These are phyloP conservation scores for Spodoptera frugiperda DNA, from an alignment of 1,140 invertebrate species.

Conservation along the genomic window DNA sequence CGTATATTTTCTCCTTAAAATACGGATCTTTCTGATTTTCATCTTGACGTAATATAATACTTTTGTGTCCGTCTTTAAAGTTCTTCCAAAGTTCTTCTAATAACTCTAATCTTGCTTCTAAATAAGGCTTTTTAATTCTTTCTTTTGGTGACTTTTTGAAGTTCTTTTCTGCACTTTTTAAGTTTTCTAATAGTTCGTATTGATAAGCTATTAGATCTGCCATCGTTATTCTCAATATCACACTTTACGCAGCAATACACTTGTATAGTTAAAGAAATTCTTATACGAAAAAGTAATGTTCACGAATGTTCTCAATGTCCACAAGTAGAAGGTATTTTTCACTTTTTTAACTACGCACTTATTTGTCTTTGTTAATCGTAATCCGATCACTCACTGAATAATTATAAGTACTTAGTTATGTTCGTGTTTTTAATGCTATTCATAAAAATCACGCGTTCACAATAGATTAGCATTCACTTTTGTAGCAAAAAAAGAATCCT, in stretches of 20 bases:
- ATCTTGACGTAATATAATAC: too few species aligned
- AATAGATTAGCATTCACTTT: background rate
- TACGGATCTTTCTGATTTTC: too few species aligned
- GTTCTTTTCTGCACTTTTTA: conserved; percentile 44
- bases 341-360: conserved; percentile 12
- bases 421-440: conserved; percentile 19
- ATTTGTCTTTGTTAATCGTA: background rate
- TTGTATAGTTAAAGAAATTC: background rate
- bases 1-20: too few species aligned
- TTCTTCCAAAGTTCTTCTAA: conserved; percentile 9
- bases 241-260: background rate
- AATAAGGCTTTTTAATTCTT: conserved; percentile 22
- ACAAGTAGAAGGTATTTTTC: background rate
- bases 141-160: conserved; percentile 46
- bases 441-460: conserved; percentile 5
- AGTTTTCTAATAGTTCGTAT: conserved; percentile 39
- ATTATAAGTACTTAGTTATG: background rate
- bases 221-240: background rate
- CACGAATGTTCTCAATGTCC: conserved; percentile 14
- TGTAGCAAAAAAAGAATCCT: background rate
- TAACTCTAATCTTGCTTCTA: conserved; percentile 25
- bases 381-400: conserved; percentile 26
- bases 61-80: too few species aligned
- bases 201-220: background rate
- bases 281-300: conserved; percentile 1